A percentile compares a stretch with the other conserved stretches of the same genome.
Evolutionary conservation across 2,888 invertebrate genomes (phyloP).

Genomic region (Nasonovia ribisnigri): DNA sequence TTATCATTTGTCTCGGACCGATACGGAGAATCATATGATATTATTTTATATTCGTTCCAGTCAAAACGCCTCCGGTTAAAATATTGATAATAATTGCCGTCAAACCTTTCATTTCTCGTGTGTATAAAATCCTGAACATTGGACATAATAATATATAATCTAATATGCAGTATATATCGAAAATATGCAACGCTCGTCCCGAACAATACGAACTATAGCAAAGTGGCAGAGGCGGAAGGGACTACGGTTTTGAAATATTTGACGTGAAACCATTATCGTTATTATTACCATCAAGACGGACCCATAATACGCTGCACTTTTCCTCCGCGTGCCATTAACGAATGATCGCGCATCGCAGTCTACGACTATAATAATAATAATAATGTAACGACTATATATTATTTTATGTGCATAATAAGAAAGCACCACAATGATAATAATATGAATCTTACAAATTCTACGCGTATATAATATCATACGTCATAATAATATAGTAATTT

Average conservation of each 20-base stretch:
- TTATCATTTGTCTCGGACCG: not conserved
- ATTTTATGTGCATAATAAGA: not conserved
- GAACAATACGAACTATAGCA: not conserved
- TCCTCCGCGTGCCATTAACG: not conserved
- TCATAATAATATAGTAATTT: not conserved
- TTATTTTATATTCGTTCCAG: not conserved
- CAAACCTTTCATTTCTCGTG: not conserved
- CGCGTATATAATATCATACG: not conserved
- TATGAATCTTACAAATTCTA: not conserved
- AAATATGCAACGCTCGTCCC: not conserved
- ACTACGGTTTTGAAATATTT: constrained; percentile 38
- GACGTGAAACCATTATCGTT: constrained; percentile 1
- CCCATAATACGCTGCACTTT: not conserved
- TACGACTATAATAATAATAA: not conserved
- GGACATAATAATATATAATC: not conserved
- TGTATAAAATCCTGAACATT: not conserved
- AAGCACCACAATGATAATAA: not conserved
- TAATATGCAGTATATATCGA: not conserved
- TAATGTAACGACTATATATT: not conserved
- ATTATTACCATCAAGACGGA: not conserved
- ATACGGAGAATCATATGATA: not conserved
- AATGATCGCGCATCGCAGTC: not conserved
- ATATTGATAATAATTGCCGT: not conserved
- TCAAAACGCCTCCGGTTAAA: not conserved
- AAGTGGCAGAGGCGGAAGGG: not conserved